phyloP scores from a whole-genome alignment of 2,888 invertebrate species.

The Parapristionchus giblindavisi region DNA sequence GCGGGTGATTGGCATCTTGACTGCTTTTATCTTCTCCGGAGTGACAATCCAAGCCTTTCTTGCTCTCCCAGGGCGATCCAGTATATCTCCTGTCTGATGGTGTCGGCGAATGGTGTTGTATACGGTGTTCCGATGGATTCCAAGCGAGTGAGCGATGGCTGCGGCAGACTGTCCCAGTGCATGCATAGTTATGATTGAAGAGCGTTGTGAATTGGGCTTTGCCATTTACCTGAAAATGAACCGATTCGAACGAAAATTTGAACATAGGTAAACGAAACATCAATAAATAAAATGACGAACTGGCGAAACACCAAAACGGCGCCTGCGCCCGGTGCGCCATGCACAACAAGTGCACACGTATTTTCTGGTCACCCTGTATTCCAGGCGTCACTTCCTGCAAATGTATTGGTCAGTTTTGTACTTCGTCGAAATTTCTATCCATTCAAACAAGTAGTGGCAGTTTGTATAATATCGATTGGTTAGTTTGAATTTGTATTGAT shows the following conservation, averaged over 20 bases:
- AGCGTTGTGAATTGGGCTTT: constrained; percentile 70
- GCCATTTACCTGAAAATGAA: not conserved
- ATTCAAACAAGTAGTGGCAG: constrained; percentile 22
- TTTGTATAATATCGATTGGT: constrained; percentile 19
- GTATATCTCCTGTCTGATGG: too few relatives aligned
- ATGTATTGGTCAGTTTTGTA: constrained; percentile 12
- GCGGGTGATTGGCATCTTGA: not conserved
- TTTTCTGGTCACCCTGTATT: not conserved
- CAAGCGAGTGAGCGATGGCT: too few relatives aligned
- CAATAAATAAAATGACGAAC: too few relatives aligned
- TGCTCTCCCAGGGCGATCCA: not conserved
- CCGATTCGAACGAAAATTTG: not conserved
- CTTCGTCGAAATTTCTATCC: constrained; percentile 23
- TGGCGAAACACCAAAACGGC: too few relatives aligned
- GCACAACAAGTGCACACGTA: too few relatives aligned
- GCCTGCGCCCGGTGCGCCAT: too few relatives aligned
- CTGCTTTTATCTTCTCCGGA: too few relatives aligned
- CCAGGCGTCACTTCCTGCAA: constrained; percentile 31
- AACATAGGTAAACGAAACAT: too few relatives aligned
- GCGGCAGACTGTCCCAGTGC: constrained; percentile 80
- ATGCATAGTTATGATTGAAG: constrained; percentile 71
- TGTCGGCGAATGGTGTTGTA: too few relatives aligned
- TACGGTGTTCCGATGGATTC: too few relatives aligned
- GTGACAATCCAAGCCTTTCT: not conserved
- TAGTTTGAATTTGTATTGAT: not conserved